Base-by-base conservation (phyloP, 2,797 vertebrate species). In the Loriculus beryllinus region DNA sequence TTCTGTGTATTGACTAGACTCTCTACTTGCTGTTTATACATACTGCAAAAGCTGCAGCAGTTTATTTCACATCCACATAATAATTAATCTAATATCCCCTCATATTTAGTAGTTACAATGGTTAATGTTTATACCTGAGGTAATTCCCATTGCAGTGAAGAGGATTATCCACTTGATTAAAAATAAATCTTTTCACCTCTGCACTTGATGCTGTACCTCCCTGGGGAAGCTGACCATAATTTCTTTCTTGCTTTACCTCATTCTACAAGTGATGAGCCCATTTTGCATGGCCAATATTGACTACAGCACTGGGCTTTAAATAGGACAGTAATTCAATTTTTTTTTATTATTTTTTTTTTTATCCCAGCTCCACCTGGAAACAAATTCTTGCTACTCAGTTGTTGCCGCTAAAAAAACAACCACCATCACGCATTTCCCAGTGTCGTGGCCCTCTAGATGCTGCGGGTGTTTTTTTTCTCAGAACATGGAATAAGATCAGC, bases 141-240 rank as follows among this genome's bases (percentile, higher is more conserved):
- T 96, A 96, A 96, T 93, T 96, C 89, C 82, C 91, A 86, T 64
- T 74, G 70, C 93, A 91, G 72, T 49, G 87, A 90, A 82, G 82
- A 92, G 80, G 91, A 95, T 96, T 94, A 96, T 91, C 89, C 85
- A 96, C 95, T 96, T 94, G 94, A 95, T 96, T 96, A 96, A 96
- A 95, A 95, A 96, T 95, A 96, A 95, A 96, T 97, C 96, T 96
- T 96, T 96, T 95, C 89, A 96, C 96, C 87, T 57, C 77, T 93
- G 77, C 71, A 80, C 70, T 95, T 85, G 85, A 93, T 92, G 95
- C 85, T 88, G 56, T 49, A 83, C 64, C 49, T 95, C 95, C 80
- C 77, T 88, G 68, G 70, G 85, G 96, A 96, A 93, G 83, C 62
- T 94, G 96, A 95, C 94, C 95, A 86, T 95, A 94, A 95, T 95